phyloP scores from a whole-genome alignment of 2,888 invertebrate species.

The Noctua janthina region DNA sequence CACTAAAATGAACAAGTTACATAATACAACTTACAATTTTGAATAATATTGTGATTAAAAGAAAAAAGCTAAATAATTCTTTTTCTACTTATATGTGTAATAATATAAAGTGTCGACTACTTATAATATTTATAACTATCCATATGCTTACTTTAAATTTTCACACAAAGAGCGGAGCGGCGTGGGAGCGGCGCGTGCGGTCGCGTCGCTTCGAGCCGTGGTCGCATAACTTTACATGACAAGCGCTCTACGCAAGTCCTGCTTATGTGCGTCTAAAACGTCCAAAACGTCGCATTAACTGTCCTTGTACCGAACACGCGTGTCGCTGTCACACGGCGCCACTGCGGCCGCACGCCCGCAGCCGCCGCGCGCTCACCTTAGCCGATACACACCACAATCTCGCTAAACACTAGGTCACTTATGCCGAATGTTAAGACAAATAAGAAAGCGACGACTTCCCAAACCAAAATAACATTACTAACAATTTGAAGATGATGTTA shows the following conservation, averaged over 20 bases:
- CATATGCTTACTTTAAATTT: slow-evolving; percentile 88
- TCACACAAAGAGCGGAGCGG: slow-evolving; percentile 87
- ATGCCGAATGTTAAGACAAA: slow-evolving; percentile 85
- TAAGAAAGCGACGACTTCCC: slow-evolving; percentile 85
- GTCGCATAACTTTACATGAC: background rate
- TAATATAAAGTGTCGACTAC: slow-evolving; percentile 91
- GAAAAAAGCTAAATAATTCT: slow-evolving; percentile 90
- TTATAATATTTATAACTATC: slow-evolving; percentile 89
- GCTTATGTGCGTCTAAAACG: background rate
- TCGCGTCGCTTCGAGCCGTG: slow-evolving; percentile 61
- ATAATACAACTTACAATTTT: slow-evolving; percentile 90
- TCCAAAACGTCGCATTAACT: slow-evolving; percentile 14
- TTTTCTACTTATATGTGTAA: slow-evolving; percentile 90
- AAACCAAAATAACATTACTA: slow-evolving; percentile 85
- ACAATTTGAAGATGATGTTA: slow-evolving; percentile 80
- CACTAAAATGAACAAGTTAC: slow-evolving; percentile 88
- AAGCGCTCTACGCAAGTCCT: background rate
- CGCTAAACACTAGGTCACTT: slow-evolving; percentile 84
- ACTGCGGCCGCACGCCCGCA: slow-evolving; percentile 57
- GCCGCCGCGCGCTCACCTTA: slow-evolving; percentile 69
- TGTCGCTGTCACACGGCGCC: slow-evolving; percentile 31
- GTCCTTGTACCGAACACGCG: slow-evolving; percentile 4
- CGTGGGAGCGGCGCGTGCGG: slow-evolving; percentile 60
- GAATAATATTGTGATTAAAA: slow-evolving; percentile 90
- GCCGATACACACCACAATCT: slow-evolving; percentile 83